Percentiles rank a stretch among this genome's conserved stretches.
phyloP scores from a whole-genome alignment of 2,113 vertebrate species.

The Melanocharis versteri region DNA sequence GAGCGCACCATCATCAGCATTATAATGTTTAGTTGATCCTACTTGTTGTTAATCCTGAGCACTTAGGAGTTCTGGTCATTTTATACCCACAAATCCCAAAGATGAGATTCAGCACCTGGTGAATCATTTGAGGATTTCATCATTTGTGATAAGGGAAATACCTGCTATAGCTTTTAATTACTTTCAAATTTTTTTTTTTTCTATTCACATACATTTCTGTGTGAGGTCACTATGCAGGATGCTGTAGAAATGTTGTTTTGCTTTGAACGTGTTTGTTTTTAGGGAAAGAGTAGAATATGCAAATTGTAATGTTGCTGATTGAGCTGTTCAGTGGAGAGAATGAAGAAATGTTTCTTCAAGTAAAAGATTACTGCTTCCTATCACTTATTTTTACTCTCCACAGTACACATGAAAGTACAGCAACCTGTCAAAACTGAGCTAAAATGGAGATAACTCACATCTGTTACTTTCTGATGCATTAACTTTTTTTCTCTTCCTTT shows the following conservation, averaged over 20 bases:
- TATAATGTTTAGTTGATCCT: not conserved
- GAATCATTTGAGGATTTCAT: not conserved
- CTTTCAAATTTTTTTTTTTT: not conserved
- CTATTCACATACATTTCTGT: not conserved
- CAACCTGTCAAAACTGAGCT: not conserved
- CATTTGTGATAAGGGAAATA: not conserved
- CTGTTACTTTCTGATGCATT: not conserved
- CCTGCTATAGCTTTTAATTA: not conserved
- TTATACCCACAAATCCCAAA: not conserved
- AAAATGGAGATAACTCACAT: not conserved
- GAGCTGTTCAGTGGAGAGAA: not conserved
- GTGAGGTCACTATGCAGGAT: not conserved
- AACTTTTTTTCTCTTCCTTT: not conserved
- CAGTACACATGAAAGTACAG: not conserved
- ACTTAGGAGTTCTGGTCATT: not conserved
- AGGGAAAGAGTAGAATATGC: not conserved
- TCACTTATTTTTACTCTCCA: not conserved
- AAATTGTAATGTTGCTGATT: not conserved
- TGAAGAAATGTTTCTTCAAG: not conserved
- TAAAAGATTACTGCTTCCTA: not conserved
- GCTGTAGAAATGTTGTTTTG: not conserved
- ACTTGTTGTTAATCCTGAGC: not conserved
- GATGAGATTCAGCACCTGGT: not conserved
- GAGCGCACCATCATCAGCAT: not conserved
- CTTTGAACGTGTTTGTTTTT: not conserved